Percentiles rank a stretch among this genome's conserved stretches.
phyloP scores from a whole-genome alignment of 2,113 vertebrate genomes.

The Python bivittatus region DNA sequence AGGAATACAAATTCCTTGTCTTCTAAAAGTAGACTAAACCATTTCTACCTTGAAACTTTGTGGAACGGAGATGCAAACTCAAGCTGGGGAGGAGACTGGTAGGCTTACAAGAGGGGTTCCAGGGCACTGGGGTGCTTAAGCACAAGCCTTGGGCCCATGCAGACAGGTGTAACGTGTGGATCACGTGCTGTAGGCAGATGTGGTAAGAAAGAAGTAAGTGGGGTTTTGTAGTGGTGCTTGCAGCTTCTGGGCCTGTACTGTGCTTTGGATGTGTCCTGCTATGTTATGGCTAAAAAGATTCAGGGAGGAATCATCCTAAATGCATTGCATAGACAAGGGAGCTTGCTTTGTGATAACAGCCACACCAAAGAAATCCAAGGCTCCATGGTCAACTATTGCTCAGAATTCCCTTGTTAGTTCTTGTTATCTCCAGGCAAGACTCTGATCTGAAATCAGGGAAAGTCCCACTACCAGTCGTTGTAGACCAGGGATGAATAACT shows the following conservation, averaged over 20 bases:
- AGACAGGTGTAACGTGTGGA: background rate
- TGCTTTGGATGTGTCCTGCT: background rate
- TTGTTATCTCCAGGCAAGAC: background rate
- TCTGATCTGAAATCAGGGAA: background rate
- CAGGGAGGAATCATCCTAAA: background rate
- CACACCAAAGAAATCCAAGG: background rate
- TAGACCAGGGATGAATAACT: background rate
- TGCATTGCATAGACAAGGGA: background rate
- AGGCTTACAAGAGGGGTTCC: background rate
- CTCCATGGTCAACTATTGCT: background rate
- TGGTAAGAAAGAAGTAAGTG: background rate
- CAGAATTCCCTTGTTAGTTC: background rate
- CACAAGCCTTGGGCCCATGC: background rate
- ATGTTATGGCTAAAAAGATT: background rate
- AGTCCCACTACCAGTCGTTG: background rate
- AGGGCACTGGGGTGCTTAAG: background rate
- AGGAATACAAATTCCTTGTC: conserved; percentile 42
- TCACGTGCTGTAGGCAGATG: background rate
- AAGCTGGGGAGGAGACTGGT: background rate
- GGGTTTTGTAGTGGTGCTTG: background rate
- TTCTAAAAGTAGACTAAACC: conserved; percentile 56
- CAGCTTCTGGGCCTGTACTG: too few species aligned
- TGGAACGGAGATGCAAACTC: background rate
- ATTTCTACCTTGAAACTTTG: conserved; percentile 48
- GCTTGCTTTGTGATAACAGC: background rate